A percentile compares a stretch with the other conserved stretches of the same genome.
Evolutionary conservation across 2,113 vertebrate genomes (phyloP).

Genomic region (Crotalus helleri): DNA sequence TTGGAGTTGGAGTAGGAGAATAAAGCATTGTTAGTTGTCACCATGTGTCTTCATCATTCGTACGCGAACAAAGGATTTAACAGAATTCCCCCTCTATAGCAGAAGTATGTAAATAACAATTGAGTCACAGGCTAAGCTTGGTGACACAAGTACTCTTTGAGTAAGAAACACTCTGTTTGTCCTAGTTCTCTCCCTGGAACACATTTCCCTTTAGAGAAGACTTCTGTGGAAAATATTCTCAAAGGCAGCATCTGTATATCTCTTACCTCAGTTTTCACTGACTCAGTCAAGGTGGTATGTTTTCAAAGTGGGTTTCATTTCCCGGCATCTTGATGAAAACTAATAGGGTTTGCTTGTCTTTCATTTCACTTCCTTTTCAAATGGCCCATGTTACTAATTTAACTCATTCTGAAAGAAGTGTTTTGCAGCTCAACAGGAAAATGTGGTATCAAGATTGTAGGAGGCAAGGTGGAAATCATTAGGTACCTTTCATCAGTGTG

Average conservation of each 20-base stretch:
- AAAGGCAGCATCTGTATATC: neutral
- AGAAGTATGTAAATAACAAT: neutral
- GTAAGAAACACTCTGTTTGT: neutral
- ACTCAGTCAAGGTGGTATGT: neutral
- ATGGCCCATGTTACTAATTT: slow-evolving; percentile 54
- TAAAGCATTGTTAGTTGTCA: no score
- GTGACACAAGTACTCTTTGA: neutral
- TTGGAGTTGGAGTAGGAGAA: no score
- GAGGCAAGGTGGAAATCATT: slow-evolving; percentile 66
- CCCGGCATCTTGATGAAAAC: slow-evolving; percentile 43
- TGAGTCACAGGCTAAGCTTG: neutral
- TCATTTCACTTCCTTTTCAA: slow-evolving; percentile 64
- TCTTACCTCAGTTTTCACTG: neutral
- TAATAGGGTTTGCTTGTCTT: neutral
- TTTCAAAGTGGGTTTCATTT: slow-evolving; percentile 55
- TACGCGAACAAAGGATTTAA: no score
- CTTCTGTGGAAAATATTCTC: neutral
- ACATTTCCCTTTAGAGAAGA: neutral
- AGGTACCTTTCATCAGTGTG: slow-evolving; percentile 59
- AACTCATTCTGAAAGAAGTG: slow-evolving; percentile 65
- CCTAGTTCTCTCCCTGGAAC: neutral
- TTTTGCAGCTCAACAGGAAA: slow-evolving; percentile 75
- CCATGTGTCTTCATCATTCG: no score
- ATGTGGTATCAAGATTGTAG: slow-evolving; percentile 71
- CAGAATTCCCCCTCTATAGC: neutral